Evolutionary conservation across 1,140 invertebrate species (phyloP).

Genomic region (Pectinophora gossypiella): DNA sequence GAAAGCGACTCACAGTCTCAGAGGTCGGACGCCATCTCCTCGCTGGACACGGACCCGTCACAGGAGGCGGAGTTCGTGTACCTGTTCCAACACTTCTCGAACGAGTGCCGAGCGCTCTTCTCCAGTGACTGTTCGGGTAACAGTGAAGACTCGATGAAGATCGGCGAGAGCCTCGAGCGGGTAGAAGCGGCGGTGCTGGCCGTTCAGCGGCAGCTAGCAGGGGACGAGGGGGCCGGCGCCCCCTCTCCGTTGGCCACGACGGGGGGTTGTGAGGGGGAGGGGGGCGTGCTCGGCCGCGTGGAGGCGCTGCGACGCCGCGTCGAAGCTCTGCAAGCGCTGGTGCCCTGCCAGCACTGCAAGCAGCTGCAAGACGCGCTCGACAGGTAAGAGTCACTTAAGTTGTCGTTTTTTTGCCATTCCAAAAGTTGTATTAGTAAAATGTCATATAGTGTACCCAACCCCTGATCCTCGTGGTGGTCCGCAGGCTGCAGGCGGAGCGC

Average conservation of each 20-base stretch:
- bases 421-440: too few relatives aligned
- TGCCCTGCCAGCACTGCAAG: slow-evolving; percentile 77
- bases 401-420: too few relatives aligned
- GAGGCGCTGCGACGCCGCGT: slow-evolving; percentile 63
- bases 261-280: slow-evolving; percentile 15
- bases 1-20: slow-evolving; percentile 20
- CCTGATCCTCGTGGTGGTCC: too few relatives aligned
- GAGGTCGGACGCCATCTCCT: slow-evolving; percentile 51
- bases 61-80: slow-evolving; percentile 78
- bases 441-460: too few relatives aligned
- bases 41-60: slow-evolving; percentile 67
- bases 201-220: slow-evolving; percentile 50
- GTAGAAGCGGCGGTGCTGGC: slow-evolving; percentile 62
- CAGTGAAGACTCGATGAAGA: slow-evolving; percentile 74
- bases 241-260: slow-evolving; percentile 1
- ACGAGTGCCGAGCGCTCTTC: slow-evolving; percentile 76
- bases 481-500: slow-evolving; percentile 45
- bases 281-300: slow-evolving; percentile 41
- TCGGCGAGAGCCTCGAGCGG: slow-evolving; percentile 67
- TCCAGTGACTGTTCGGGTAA: slow-evolving; percentile 74
- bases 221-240: slow-evolving; percentile 18
- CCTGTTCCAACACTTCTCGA: slow-evolving; percentile 78
- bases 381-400: too few relatives aligned
- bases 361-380: slow-evolving; percentile 76
- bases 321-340: slow-evolving; percentile 60